Conservation (phyloP, 2,797 vertebrate genomes). For the Cynopterus sphinx region DNA sequence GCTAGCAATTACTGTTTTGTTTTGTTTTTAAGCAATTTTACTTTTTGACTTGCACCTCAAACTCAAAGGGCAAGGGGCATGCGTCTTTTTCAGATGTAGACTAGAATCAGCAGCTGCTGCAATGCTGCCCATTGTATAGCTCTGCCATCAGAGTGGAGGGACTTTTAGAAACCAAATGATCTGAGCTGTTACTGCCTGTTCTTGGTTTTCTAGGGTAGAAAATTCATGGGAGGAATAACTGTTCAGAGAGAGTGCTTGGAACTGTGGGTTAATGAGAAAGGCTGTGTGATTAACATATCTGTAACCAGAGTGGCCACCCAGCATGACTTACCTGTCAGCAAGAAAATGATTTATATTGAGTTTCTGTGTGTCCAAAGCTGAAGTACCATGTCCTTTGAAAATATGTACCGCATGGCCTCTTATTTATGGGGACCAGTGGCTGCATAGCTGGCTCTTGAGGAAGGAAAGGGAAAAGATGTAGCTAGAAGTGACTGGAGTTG, state of each 20-base stretch:
- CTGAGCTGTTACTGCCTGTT: conserved; percentile 9
- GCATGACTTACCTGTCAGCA: background rate
- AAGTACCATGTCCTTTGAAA: conserved; percentile 3
- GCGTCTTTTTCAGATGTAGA: background rate
- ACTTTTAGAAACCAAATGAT: conserved; percentile 23
- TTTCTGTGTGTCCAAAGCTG: background rate
- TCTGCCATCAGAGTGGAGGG: background rate
- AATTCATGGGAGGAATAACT: conserved; percentile 32
- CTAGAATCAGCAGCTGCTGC: conserved; percentile 4
- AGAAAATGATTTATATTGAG: background rate
- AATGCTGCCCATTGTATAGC: background rate
- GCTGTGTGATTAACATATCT: background rate
- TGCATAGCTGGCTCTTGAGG: conserved; percentile 16
- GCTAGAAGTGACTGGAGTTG: background rate
- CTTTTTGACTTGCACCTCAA: conserved; percentile 6
- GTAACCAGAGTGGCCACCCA: background rate
- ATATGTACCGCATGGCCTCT: background rate
- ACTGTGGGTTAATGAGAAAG: background rate
- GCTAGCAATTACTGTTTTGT: conserved; percentile 32
- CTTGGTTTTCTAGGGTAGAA: conserved; percentile 2
- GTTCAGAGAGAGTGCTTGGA: conserved; percentile 24
- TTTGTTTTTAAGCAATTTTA: conserved; percentile 39
- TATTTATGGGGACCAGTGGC: background rate
- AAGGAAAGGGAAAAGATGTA: background rate
- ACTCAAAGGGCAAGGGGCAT: background rate